Evolutionary conservation across 2,113 vertebrate species (phyloP).

Genomic region (Pyrgilauda ruficollis): DNA sequence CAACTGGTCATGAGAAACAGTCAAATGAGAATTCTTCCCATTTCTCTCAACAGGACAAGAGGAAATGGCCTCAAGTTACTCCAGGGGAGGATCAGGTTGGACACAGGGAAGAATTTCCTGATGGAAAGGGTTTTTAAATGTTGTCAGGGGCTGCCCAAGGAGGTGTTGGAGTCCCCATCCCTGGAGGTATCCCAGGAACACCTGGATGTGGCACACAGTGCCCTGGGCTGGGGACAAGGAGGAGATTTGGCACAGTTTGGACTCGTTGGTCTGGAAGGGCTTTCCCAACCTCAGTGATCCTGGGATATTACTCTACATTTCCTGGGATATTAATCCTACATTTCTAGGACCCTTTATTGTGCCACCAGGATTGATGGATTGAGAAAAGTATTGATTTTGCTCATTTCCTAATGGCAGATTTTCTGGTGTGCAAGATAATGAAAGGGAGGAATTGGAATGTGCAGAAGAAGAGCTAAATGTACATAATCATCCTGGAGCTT

Average conservation of each 20-base stretch:
- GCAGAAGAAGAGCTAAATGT: constrained; percentile 41
- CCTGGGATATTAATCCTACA: rapidly evolving
- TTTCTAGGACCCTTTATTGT: neutral
- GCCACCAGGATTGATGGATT: neutral
- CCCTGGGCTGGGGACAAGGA: neutral
- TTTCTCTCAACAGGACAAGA: neutral
- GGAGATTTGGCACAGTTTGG: neutral
- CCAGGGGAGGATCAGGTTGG: neutral
- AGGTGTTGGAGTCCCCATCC: neutral
- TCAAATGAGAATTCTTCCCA: neutral
- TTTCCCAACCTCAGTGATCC: neutral
- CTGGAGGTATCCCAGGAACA: neutral
- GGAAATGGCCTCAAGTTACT: neutral
- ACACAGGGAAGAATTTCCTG: neutral
- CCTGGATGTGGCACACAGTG: rapidly evolving
- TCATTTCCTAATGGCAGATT: neutral
- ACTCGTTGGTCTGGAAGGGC: rapidly evolving
- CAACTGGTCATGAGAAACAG: neutral
- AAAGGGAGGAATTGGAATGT: constrained; percentile 21
- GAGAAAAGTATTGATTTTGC: neutral
- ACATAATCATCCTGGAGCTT: constrained; percentile 49
- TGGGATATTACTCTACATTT: too few species aligned
- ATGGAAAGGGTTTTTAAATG: neutral
- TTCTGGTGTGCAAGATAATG: constrained; percentile 40
- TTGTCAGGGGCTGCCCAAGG: neutral